Base-by-base conservation (phyloP, 1,140 invertebrate genomes). In the Bilobella aurantiaca region DNA sequence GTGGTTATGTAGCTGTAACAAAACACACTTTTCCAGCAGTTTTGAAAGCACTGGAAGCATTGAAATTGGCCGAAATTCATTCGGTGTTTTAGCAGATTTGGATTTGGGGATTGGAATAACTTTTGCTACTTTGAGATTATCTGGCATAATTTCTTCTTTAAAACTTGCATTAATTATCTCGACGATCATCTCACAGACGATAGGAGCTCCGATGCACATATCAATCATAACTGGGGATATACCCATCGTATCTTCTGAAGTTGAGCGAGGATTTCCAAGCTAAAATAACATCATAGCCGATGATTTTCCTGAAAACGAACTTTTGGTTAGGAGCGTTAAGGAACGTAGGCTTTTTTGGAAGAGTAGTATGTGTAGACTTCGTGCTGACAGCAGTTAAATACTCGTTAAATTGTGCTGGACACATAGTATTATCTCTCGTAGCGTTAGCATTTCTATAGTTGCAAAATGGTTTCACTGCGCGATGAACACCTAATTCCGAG, bases 1-100 rank as follows among this genome's bases (percentile, higher is more conserved):
- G n/a, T n/a, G n/a, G n/a, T n/a, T n/a, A n/a, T n/a, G n/a, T n/a
- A 66, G 18, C 62, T 66, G 65, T 21, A 46, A 49, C 16, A 5
- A 18, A 5, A 66, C 58, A 23, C 27, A 14, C 57, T 66, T 66
- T 49, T 62, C 65, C 18, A 62, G 14, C 3, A 66, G 31, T 62
- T 62, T 66, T 23, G 37, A 21, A 34, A 66, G 23, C 2, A 62
- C 29, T 18, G 31, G 21, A 16, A 56, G 65, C 3, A 62, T 62
- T 1, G 42, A 14, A 27, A 66, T 66, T 1, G 65, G 65, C 5
- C 65, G 5, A 3, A 27, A 27, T 1, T 62, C 46, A 62, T 31
- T 62, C 1, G 65, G 65, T 1, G 21, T 21, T 23, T 12, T 34
- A 1, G 64, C 29, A 32, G 32, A 34, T 30, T 14, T 46, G 25